Evolutionary conservation across 2,113 vertebrate genomes (phyloP), one percentile per base, ranked within the genome.

Genomic region (Cottus gobio): DNA sequence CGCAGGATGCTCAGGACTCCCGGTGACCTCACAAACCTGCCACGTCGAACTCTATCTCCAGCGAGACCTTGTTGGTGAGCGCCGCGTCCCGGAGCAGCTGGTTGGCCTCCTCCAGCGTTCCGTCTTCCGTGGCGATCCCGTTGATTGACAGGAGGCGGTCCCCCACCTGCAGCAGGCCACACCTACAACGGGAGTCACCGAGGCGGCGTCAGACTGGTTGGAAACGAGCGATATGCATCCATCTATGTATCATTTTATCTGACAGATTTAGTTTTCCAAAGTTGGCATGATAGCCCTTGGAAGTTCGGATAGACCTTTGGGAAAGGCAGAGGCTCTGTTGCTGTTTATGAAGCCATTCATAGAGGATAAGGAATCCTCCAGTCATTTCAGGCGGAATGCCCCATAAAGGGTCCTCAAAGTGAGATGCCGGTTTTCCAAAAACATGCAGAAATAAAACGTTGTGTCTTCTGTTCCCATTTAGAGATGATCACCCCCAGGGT

Each of bases 21-120:
- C 2, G 20, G 7, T 11, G 6, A 24, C 9, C 5, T 63, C 31
- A 91, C 83, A 0, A 79, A 99, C 98, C 98, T 81, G 98, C 98
- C 0, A 99, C 98, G 16, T 99, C 98, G 3, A 99, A 99, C 61
- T 99, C 98, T 0, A 99, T 91, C 88, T 99, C 97, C 0, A 99
- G 92, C 5, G 95, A 86, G 28, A 99, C 98, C 88, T 96, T 98
- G 89, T 96, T 98, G 12, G 96, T 95, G 77, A 99, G 93, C 0
- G 97, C 98, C 0, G 98, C 98, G 0, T 99, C 98, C 36, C 98
- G 94, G 71, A 99, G 90, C 4, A 99, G 96, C 94, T 99, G 98
- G 89, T 97, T 98, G 88, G 97, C 97, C 66, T 99, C 98, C 84
- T 99, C 98, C 87, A 99, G 95, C 0, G 98, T 99, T 28, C 98